phyloP scores from a whole-genome alignment of 92 coral and sea anemone genomes.

The Actinernus sp. region DNA sequence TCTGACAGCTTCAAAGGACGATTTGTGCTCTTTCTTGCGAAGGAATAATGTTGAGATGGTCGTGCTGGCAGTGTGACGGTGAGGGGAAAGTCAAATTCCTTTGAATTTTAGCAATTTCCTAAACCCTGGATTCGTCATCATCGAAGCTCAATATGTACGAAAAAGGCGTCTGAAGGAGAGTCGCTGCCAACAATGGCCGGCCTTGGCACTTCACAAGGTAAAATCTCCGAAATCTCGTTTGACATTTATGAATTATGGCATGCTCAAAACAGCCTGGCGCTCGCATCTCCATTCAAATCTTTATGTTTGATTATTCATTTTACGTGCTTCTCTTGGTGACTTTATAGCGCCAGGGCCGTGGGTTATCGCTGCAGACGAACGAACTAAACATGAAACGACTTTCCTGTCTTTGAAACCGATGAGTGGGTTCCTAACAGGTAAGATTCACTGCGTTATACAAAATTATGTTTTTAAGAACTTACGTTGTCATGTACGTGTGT shows the following conservation, averaged over 20 bases:
- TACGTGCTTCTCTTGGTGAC: slow-evolving; percentile 14
- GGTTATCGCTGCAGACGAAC: slow-evolving; percentile 94
- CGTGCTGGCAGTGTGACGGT: too few species aligned
- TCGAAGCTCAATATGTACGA: too few species aligned
- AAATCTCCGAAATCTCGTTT: not conserved
- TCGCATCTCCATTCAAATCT: too few species aligned
- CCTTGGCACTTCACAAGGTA: not conserved
- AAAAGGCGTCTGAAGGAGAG: too few species aligned
- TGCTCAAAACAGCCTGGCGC: too few species aligned
- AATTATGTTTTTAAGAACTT: not conserved
- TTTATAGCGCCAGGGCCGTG: slow-evolving; percentile 67
- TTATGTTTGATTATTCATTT: too few species aligned
- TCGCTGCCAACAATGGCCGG: slow-evolving; percentile 6
- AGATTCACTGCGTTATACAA: not conserved
- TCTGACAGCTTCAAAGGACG: too few species aligned
- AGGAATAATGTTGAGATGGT: too few species aligned
- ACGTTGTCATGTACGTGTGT: not conserved
- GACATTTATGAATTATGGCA: not conserved
- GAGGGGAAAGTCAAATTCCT: too few species aligned
- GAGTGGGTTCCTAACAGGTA: slow-evolving; percentile 90
- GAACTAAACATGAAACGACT: slow-evolving; percentile 95
- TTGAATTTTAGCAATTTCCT: too few species aligned
- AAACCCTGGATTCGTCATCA: too few species aligned
- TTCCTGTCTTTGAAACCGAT: slow-evolving; percentile 87
- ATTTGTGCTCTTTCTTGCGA: too few species aligned